Conservation (phyloP, 2,797 vertebrate genomes). For the Phoeniculus purpureus region DNA sequence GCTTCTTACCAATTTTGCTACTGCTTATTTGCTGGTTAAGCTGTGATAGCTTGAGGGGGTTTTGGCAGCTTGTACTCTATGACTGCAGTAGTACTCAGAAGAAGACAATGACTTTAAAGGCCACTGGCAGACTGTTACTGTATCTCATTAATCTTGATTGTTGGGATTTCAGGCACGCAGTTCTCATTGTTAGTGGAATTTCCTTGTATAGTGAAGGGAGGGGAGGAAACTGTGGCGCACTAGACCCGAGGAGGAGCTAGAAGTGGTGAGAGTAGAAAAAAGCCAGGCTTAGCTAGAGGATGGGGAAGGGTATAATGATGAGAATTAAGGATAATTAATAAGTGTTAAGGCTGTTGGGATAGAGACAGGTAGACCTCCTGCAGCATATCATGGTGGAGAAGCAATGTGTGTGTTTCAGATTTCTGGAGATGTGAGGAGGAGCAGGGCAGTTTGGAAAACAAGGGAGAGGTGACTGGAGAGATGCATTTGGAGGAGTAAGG, state of each 20-base stretch:
- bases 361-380: not conserved
- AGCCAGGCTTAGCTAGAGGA: not conserved
- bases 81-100: not conserved
- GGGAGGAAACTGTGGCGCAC: not conserved
- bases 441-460: not conserved
- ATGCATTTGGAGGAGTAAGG: not conserved
- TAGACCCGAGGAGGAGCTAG: not conserved
- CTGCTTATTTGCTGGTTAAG: not conserved
- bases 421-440: not conserved
- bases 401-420: not conserved
- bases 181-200: not conserved
- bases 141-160: not conserved
- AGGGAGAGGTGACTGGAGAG: not conserved
- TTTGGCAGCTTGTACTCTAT: not conserved
- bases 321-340: not conserved
- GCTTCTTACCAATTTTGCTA: not conserved
- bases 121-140: not conserved
- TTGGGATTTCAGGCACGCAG: not conserved
- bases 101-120: not conserved
- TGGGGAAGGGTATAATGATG: not conserved
- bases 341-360: not conserved
- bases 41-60: not conserved
- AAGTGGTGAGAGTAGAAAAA: not conserved
- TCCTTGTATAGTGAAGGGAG: not conserved
- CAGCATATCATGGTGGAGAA: not conserved